Conservation (phyloP, 2,113 vertebrate genomes). For the Larimichthys polyactis region DNA sequence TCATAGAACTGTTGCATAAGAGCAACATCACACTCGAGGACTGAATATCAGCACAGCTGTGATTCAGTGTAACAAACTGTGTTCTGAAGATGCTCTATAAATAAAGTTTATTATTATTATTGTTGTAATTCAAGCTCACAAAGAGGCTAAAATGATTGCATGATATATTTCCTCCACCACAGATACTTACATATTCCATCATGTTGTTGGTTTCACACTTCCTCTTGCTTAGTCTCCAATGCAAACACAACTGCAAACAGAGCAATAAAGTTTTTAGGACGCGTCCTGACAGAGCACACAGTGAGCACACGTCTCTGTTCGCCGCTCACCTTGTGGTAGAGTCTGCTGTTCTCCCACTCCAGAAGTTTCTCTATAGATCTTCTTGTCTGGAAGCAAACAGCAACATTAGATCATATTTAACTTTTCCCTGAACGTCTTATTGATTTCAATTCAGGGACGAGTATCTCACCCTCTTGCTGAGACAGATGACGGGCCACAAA, state of each 20-base stretch:
- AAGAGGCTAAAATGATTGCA: background rate
- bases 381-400: slow-evolving; percentile 90
- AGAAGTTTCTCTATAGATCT: slow-evolving; percentile 99
- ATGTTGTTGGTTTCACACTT: slow-evolving; percentile 99
- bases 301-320: slow-evolving; percentile 63
- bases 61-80: too few relatives aligned
- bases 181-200: slow-evolving; percentile 99
- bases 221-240: slow-evolving; percentile 99
- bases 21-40: too few relatives aligned
- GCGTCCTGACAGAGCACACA: background rate
- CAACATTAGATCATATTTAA: background rate
- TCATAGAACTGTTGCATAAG: too few relatives aligned
- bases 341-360: slow-evolving; percentile 99
- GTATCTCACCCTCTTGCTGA: slow-evolving; percentile 96
- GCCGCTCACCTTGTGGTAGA: slow-evolving; percentile 98
- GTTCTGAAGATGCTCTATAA: too few relatives aligned
- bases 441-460: background rate
- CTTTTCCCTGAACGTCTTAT: background rate
- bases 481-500: slow-evolving; percentile 99
- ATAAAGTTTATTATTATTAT: too few relatives aligned
- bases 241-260: slow-evolving; percentile 93
- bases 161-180: background rate
- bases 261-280: slow-evolving; percentile 34
- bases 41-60: too few relatives aligned
- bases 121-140: background rate